Percentiles rank a stretch among this genome's conserved stretches.
These are phyloP conservation scores for Cyprinodon diabolis DNA, from an alignment of 2,797 vertebrate species.

Conservation along the genomic window DNA sequence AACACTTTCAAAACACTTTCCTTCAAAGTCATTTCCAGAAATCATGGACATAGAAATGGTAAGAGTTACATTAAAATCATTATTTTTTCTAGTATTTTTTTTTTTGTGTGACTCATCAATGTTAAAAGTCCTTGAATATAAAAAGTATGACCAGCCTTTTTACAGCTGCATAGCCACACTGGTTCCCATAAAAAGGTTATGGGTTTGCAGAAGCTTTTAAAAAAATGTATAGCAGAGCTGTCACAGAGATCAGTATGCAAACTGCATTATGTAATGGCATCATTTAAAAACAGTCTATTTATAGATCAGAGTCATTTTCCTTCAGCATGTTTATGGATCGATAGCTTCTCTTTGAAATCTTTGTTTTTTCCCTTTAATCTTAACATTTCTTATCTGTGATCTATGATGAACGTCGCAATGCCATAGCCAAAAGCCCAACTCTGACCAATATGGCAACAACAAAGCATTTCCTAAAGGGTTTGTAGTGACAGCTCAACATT, in stretches of 20 bases:
- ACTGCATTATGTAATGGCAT: slow-evolving; percentile 37
- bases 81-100: neutral
- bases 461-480: neutral
- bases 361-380: slow-evolving; percentile 7
- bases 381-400: neutral
- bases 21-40: slow-evolving; percentile 28
- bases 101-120: neutral
- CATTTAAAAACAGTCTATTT: slow-evolving; percentile 32
- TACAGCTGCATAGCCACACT: neutral
- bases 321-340: neutral
- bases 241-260: slow-evolving; percentile 20
- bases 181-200: slow-evolving; percentile 2
- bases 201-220: slow-evolving; percentile 5
- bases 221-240: slow-evolving; percentile 8
- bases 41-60: slow-evolving; percentile 3
- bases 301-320: slow-evolving; percentile 26
- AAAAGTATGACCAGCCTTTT: neutral
- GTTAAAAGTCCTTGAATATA: neutral
- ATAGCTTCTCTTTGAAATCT: slow-evolving; percentile 15
- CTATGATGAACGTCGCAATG: slow-evolving; percentile 22
- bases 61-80: neutral
- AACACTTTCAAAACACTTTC: slow-evolving; percentile 38
- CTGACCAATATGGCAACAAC: slow-evolving; percentile 25
- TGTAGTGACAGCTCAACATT: too few species aligned
- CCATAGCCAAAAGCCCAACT: slow-evolving; percentile 1